Conservation (phyloP, 2,113 vertebrate species). For the Crotalus horridus region DNA sequence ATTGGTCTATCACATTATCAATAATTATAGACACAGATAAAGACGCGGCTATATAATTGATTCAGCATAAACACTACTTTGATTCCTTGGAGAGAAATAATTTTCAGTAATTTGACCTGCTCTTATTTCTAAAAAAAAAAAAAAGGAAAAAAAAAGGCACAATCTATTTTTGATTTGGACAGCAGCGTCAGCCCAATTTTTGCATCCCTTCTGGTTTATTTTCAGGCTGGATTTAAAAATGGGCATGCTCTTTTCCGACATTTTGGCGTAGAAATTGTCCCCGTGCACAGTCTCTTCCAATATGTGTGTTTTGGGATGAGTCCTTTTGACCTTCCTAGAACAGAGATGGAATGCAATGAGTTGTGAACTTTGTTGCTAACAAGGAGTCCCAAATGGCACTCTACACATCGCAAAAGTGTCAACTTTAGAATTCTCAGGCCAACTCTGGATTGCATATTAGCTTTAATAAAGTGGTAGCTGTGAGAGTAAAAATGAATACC, state of each 20-base stretch:
- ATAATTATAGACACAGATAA: not conserved
- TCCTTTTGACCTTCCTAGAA: not conserved
- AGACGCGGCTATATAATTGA: constrained; percentile 36
- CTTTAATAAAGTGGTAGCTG: not conserved
- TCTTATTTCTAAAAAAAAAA: not conserved
- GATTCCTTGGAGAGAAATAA: not conserved
- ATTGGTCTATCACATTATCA: constrained; percentile 45
- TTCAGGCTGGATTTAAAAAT: not conserved
- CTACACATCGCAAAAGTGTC: not conserved
- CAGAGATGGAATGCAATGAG: not conserved
- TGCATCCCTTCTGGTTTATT: not conserved
- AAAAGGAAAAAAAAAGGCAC: not conserved
- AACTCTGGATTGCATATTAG: not conserved
- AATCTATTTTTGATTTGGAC: not conserved
- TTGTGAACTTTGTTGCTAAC: not conserved
- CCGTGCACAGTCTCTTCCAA: not conserved
- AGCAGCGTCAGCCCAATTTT: not conserved
- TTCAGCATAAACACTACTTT: constrained; percentile 3
- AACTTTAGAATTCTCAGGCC: not conserved
- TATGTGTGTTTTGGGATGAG: not conserved
- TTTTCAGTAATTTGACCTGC: not conserved
- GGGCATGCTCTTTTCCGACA: not conserved
- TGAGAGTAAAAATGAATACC: not conserved
- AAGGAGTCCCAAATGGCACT: not conserved
- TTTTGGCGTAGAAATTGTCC: not conserved